Base-by-base conservation (phyloP, 2,113 vertebrate species). In the Mustela nigripes region DNA sequence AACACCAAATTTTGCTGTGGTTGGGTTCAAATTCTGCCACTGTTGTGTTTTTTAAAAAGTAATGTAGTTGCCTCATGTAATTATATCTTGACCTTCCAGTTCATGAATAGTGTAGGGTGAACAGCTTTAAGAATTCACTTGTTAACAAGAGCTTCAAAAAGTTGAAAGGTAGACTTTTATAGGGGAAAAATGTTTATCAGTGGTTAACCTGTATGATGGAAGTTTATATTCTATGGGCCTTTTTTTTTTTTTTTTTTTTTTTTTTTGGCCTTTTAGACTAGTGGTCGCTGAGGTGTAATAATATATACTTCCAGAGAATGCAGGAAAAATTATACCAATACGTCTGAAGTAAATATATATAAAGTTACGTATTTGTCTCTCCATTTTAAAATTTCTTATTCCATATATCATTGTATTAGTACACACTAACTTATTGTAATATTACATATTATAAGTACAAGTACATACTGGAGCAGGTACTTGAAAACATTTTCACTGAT, bases 401-500 rank as follows among this genome's bases (percentile, higher is more conserved):
- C 26, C 21, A 76, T 71, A 36, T 93, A 36, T 91, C 31, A 65
- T 80, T 92, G 11, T 78, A 48, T 56, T 42, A 67, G 79, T 92
- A 36, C 53, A 89, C 39, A 71, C 39, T 50, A 62, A 10, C 71
- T 92, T 88, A 21, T 65, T n/a, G 11, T 33, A 14, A n/a, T 56
- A 12, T 6, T 95, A 39, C 33, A 60, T 73, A 88, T 69, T 31
- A 8, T 89, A 93, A 92, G 50, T 92, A 85, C 83, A 63, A 93
- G n/a, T 74, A 10, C 33, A 4, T 91, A 62, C 28, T 93, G 10
- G 28, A 33, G 8, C 48, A 48, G 6, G 7, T 81, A n/a, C 42
- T 93, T 92, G 31, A 90, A 92, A 93, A 73, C 50, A 1, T 95
- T 93, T 95, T 97, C 71, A 84, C 4, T 63, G 50, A 36, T 80